Base-by-base conservation (phyloP, 2,797 vertebrate genomes). In the Atherinosoma microstoma region DNA sequence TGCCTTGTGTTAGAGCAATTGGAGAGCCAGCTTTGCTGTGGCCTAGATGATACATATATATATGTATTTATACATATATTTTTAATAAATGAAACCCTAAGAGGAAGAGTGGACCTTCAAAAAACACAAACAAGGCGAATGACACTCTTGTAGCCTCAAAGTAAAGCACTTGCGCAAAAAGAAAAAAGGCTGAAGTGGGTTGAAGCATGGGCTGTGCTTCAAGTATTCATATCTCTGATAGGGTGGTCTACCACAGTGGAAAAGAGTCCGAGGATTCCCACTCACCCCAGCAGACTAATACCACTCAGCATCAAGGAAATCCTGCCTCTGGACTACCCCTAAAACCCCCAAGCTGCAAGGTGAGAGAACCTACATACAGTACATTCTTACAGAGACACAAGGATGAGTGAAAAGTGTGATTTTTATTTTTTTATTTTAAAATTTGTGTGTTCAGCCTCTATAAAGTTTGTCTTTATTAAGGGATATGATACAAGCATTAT, bases 191-290 rank as follows among this genome's bases (percentile, higher is more conserved):
- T 89, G 86, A 94, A 92, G 94, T 94, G 94, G 93, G 93, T 89
- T 95, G 94, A 96, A 95, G 94, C 95, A 99, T 99, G 98, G 98
- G 97, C 96, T 99, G 98, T 95, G 96, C 97, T 94, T 97, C 97
- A 91, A 99, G 97, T 96, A 97, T 97, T 91, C 97, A 96, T 95
- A 94, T 96, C 92, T 97, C 96, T 93, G 96, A 98, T 93, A 96
- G 95, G 94, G 94, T 96, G 94, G 95, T 95, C 89, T 95, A 95
- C 95, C 95, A 94, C 93, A 95, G 96, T 94, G 96, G 95, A 95
- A 96, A 96, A 94, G 97, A 96, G 93, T 95, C 95, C 27, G 96
- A 97, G 92, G 96, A 96, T 92, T 97, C 95, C 86, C 95, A 93
- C 95, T 96, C 96, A 84, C 96, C 96, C 88, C 96, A 96, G 90